Percentiles rank a stretch among this genome's conserved stretches.
These are phyloP conservation scores for Chrysina gloriosa DNA, from an alignment of 2,888 invertebrate genomes.

Conservation along the genomic window DNA sequence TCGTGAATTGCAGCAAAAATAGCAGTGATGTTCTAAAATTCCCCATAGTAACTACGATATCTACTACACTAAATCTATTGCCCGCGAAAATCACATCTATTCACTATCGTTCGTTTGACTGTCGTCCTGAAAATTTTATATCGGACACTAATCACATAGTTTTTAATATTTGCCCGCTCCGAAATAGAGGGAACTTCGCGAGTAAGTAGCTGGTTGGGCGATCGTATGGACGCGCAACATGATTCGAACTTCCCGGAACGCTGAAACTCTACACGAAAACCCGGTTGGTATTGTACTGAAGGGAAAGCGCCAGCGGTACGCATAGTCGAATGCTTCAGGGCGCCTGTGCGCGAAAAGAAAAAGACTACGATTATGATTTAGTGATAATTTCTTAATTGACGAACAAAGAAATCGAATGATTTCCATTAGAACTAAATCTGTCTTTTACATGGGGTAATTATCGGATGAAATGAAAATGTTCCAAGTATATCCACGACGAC, in stretches of 20 bases:
- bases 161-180: neutral
- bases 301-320: constrained; percentile 5
- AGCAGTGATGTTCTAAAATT: constrained; percentile 2
- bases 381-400: constrained; percentile 52
- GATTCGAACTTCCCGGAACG: neutral
- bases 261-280: constrained; percentile 6
- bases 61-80: constrained; percentile 5
- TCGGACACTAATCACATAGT: constrained; percentile 12
- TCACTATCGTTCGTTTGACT: neutral
- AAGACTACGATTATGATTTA: constrained; percentile 45
- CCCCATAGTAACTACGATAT: constrained; percentile 1
- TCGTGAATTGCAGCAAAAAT: constrained; percentile 15
- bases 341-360: constrained; percentile 15
- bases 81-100: constrained; percentile 1
- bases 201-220: neutral
- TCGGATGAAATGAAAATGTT: no score
- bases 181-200: neutral
- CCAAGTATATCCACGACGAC: no score
- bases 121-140: neutral
- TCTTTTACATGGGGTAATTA: no score
- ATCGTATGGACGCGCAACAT: constrained; percentile 2
- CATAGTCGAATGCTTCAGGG: constrained; percentile 20
- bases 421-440: neutral
- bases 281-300: constrained; percentile 26
- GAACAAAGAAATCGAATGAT: constrained; percentile 20